These are phyloP conservation scores for Catharus ustulatus DNA, from an alignment of 2,797 vertebrate species.

Conservation along the genomic window DNA sequence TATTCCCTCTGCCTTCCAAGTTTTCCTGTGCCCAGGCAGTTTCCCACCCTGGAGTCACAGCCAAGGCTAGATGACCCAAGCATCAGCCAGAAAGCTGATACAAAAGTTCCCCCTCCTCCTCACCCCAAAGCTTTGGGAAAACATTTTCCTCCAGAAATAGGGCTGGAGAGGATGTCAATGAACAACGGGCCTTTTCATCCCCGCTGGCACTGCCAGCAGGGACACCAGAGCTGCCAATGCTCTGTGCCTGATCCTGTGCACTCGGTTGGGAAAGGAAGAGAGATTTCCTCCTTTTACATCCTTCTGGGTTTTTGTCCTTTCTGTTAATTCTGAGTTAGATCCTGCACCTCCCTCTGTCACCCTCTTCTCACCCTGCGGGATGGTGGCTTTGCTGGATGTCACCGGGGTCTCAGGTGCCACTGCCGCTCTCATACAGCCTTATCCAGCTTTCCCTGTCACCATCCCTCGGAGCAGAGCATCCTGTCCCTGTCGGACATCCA, in stretches of 20 bases:
- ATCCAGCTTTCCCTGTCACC: neutral
- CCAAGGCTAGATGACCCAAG: neutral
- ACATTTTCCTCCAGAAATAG: slow-evolving; percentile 17
- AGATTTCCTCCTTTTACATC: neutral
- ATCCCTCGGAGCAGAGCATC: fast-evolving
- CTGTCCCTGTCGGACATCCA: neutral
- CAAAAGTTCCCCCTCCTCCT: neutral
- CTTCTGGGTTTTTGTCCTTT: neutral
- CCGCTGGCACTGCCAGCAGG: neutral
- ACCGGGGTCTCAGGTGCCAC: neutral
- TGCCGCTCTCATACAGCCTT: neutral
- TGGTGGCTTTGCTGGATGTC: neutral
- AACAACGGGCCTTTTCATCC: slow-evolving; percentile 56
- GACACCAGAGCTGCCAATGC: neutral
- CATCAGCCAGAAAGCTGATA: neutral
- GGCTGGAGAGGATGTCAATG: neutral
- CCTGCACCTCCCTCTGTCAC: neutral
- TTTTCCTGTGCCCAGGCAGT: neutral
- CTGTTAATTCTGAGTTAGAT: neutral
- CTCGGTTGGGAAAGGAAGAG: fast-evolving
- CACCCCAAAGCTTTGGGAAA: neutral
- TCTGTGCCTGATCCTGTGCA: neutral
- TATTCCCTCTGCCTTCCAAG: neutral
- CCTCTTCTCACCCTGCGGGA: neutral
- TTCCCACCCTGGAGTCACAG: fast-evolving